Conservation (phyloP, 2,113 vertebrate species). For the Dipodomys ordii region DNA sequence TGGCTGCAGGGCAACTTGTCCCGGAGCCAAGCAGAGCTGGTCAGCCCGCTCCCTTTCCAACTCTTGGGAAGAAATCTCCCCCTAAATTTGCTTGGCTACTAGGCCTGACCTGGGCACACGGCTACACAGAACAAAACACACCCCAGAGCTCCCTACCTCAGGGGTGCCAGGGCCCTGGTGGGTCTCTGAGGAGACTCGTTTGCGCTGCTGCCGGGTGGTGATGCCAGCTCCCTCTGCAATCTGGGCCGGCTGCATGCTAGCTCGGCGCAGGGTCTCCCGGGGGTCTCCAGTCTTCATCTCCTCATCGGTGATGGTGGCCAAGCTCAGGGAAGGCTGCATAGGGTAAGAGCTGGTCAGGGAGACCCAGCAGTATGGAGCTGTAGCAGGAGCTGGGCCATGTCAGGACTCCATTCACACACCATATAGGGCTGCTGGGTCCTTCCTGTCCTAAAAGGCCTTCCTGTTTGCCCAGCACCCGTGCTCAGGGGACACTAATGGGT, state of each 20-base stretch:
- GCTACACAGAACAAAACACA: background rate
- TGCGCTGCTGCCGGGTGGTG: slow-evolving; percentile 86
- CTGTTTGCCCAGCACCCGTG: background rate
- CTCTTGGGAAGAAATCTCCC: background rate
- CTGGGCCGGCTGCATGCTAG: slow-evolving; percentile 91
- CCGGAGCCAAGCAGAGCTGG: background rate
- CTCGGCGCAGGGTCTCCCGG: slow-evolving; percentile 91
- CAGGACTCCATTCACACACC: background rate
- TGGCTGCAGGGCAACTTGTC: background rate
- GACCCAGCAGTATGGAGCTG: background rate
- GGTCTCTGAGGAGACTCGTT: slow-evolving; percentile 80
- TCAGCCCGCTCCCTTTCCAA: background rate
- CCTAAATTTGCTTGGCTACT: background rate
- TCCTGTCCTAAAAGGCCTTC: background rate
- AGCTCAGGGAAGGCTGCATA: slow-evolving; percentile 85
- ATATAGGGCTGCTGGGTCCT: background rate
- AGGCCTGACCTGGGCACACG: background rate
- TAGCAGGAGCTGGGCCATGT: background rate
- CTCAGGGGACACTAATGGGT: background rate
- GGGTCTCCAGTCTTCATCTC: slow-evolving; percentile 94
- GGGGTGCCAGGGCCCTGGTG: slow-evolving; percentile 87
- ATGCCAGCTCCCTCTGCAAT: slow-evolving; percentile 84
- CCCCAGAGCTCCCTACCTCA: slow-evolving; percentile 81
- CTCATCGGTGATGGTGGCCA: slow-evolving; percentile 90
- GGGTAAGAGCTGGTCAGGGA: background rate